A percentile compares a stretch with the other conserved stretches of the same genome.
phyloP scores from a whole-genome alignment of 2,888 invertebrate genomes.

The Epinotia demarniana region DNA sequence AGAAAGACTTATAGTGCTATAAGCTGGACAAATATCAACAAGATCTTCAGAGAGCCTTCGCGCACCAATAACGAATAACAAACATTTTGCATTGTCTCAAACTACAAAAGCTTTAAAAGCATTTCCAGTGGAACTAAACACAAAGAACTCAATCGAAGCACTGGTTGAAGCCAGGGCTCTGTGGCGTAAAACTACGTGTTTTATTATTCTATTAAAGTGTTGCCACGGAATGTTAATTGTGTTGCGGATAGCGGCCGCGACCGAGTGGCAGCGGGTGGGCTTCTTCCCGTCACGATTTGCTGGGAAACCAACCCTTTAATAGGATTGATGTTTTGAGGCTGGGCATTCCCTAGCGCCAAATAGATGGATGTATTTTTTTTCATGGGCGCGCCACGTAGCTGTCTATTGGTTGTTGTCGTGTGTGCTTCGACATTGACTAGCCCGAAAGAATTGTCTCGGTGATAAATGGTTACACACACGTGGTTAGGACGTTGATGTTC shows the following conservation, averaged over 20 bases:
- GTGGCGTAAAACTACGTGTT: constrained; percentile 52
- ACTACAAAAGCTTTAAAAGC: constrained; percentile 10
- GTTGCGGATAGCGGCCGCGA: constrained; percentile 45
- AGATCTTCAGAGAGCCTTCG: background rate
- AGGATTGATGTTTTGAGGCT: too few relatives aligned
- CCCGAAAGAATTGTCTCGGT: too few relatives aligned
- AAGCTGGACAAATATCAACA: too few relatives aligned
- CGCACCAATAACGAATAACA: background rate
- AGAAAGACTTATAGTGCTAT: too few relatives aligned
- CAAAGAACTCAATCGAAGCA: constrained; percentile 23
- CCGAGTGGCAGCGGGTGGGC: constrained; percentile 33
- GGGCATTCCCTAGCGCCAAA: too few relatives aligned
- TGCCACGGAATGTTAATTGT: constrained; percentile 62
- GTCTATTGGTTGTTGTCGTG: too few relatives aligned
- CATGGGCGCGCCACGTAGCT: too few relatives aligned
- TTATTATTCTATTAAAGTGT: constrained; percentile 64
- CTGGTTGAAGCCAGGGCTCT: constrained; percentile 1
- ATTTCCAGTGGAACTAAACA: constrained; percentile 3
- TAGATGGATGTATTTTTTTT: too few relatives aligned
- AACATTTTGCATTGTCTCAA: constrained; percentile 13
- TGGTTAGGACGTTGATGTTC: too few relatives aligned
- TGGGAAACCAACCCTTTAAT: too few relatives aligned
- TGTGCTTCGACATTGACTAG: too few relatives aligned
- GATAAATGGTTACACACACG: too few relatives aligned
- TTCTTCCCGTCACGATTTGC: background rate